phyloP scores from a whole-genome alignment of 2,888 invertebrate genomes.

The Myathropa florea region DNA sequence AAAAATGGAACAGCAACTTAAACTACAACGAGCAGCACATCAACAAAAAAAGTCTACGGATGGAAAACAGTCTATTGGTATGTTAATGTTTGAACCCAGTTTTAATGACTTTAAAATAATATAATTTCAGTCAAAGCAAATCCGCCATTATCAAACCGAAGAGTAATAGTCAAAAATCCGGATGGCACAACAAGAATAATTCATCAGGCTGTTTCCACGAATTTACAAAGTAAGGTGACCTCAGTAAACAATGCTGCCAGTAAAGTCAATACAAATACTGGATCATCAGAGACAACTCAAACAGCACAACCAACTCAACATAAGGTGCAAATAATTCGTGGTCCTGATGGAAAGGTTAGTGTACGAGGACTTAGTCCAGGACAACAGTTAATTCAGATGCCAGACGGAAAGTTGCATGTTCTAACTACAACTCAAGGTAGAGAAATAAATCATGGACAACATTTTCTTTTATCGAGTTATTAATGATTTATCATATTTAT shows the following conservation, averaged over 20 bases:
- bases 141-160: conserved; percentile 77
- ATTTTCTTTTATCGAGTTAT: neutral
- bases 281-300: conserved; percentile 84
- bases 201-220: conserved; percentile 84
- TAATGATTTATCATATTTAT: neutral
- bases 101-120: neutral
- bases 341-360: conserved; percentile 94
- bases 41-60: conserved; percentile 92
- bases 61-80: conserved; percentile 80
- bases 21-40: conserved; percentile 92
- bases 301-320: conserved; percentile 83
- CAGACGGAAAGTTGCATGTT: conserved; percentile 95
- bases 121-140: conserved; percentile 39
- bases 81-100: neutral
- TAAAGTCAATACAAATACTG: conserved; percentile 77
- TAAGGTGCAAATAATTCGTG: conserved; percentile 94
- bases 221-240: conserved; percentile 83
- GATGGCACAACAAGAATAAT: conserved; percentile 86
- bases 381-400: conserved; percentile 95
- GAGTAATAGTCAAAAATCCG: conserved; percentile 81
- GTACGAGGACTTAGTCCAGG: conserved; percentile 95
- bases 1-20: conserved; percentile 94
- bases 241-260: conserved; percentile 82
- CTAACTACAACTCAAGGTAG: conserved; percentile 81
- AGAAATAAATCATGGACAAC: neutral